Evolutionary conservation across 2,113 vertebrate species (phyloP), one percentile per base, ranked within the genome.

Genomic region (Heteronetta atricapilla): DNA sequence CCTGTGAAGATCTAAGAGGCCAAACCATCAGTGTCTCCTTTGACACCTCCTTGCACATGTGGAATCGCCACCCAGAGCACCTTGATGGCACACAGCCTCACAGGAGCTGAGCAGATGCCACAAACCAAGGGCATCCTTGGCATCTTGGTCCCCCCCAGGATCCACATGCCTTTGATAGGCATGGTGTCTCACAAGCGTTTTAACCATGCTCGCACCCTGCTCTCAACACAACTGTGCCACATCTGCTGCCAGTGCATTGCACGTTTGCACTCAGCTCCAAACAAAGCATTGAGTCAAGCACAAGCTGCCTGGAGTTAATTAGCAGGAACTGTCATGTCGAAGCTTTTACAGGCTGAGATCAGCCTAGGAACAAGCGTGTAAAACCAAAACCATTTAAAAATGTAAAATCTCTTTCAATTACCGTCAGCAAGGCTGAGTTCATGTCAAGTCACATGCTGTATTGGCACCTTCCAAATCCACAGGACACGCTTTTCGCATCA

Each of bases 391-490:
- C 86, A 72, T 67, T 96, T 66, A 69, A 89, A 96, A 97, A 96
- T 75, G 92, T 91, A 80, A 95, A 95, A 95, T 96, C 95, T 95
- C 77, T 79, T 95, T 56, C 87, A 88, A 95, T 96, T 94, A 92
- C 85, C 66, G 0, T 96, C 94, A 89, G 75, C 84, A 78, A 89
- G 92, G 84, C 89, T 82, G 89, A 82, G 86, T 50, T 89, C 44
- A 75, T 88, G 89, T 96, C 82, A 55, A 33, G 67, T 31, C 75
- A 50, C 53, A 15, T 8, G 84, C 58, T 0, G 3, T 6, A 60
- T 12, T 77, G 87, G 81, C 94, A 94, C 91, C 88, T 86, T 82
- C 53, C 62, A 82, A 86, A 59, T 82, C 86, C 11, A 46, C 0
- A 2, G 85, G 76, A 90, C 86, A 34, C 0, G 1, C 74, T 95